These are phyloP conservation scores for Tachuris rubrigastra DNA, from an alignment of 2,113 vertebrate genomes.

Conservation along the genomic window DNA sequence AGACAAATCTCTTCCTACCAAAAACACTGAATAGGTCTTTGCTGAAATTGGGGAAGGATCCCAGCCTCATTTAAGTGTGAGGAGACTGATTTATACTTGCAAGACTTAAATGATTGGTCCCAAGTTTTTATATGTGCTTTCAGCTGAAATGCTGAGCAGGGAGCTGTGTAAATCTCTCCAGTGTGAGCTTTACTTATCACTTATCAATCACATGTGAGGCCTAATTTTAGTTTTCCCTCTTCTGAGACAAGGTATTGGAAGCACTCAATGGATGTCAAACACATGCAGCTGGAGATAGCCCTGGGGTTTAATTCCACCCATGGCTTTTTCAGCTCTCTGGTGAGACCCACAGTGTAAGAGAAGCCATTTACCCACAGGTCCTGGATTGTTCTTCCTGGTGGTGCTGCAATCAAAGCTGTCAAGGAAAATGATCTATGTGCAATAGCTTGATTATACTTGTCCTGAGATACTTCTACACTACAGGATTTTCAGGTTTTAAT, in stretches of 20 bases:
- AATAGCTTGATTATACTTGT: neutral
- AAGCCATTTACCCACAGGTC: neutral
- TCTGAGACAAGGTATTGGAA: neutral
- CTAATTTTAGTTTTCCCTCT: neutral
- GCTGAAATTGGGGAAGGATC: neutral
- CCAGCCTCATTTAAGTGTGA: neutral
- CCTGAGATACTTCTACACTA: neutral
- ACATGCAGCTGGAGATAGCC: neutral
- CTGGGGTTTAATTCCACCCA: neutral
- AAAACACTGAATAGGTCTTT: neutral
- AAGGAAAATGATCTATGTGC: neutral
- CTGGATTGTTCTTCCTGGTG: neutral
- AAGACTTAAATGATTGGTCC: accelerated
- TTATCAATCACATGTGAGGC: neutral
- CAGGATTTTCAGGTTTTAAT: constrained; percentile 47
- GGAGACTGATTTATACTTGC: neutral
- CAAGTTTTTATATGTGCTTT: neutral
- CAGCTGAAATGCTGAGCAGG: neutral
- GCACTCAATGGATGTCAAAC: neutral
- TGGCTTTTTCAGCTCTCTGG: neutral
- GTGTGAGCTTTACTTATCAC: neutral
- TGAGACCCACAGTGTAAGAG: accelerated
- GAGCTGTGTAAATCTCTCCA: neutral
- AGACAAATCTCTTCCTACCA: neutral
- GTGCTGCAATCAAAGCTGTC: constrained; percentile 11